These are phyloP conservation scores for Sarcophaga bullata DNA, from an alignment of 1,140 invertebrate species.

Conservation along the genomic window DNA sequence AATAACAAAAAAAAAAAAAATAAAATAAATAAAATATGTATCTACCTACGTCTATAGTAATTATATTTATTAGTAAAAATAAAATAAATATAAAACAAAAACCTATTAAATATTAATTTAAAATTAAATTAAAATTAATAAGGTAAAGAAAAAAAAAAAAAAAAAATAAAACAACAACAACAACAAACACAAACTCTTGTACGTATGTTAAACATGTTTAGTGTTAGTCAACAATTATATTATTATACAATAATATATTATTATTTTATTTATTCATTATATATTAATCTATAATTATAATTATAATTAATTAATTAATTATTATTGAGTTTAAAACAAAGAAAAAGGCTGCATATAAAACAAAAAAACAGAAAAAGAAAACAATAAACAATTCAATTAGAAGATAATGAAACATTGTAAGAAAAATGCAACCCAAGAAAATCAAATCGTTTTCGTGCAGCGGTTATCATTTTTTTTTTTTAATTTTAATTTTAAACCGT, in stretches of 20 bases:
- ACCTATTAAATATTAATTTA: conserved; percentile 11
- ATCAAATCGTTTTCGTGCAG: conserved; percentile 18
- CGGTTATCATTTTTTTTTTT: conserved; percentile 22
- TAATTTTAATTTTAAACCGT: conserved; percentile 13
- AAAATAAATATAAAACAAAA: background rate
- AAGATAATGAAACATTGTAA: background rate
- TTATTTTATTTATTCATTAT: conserved; percentile 20
- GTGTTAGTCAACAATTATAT: conserved; percentile 12
- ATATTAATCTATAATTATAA: conserved; percentile 21
- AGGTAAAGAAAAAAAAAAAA: background rate
- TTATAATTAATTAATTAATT: conserved; percentile 13
- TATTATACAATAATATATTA: background rate
- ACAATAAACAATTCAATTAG: background rate
- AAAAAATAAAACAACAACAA: background rate
- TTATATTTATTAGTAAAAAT: conserved; percentile 16
- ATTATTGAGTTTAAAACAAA: conserved; percentile 1
- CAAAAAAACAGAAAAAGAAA: background rate
- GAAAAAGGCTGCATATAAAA: conserved; percentile 12
- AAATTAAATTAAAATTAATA: background rate
- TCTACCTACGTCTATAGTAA: background rate
- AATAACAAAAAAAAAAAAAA: background rate
- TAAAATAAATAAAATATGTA: background rate
- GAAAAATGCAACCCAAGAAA: background rate
- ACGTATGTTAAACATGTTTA: conserved; percentile 26
- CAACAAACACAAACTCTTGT: conserved; percentile 24